These are phyloP conservation scores for Oncorhynchus clarkii DNA, from an alignment of 2,113 vertebrate species.

Conservation along the genomic window DNA sequence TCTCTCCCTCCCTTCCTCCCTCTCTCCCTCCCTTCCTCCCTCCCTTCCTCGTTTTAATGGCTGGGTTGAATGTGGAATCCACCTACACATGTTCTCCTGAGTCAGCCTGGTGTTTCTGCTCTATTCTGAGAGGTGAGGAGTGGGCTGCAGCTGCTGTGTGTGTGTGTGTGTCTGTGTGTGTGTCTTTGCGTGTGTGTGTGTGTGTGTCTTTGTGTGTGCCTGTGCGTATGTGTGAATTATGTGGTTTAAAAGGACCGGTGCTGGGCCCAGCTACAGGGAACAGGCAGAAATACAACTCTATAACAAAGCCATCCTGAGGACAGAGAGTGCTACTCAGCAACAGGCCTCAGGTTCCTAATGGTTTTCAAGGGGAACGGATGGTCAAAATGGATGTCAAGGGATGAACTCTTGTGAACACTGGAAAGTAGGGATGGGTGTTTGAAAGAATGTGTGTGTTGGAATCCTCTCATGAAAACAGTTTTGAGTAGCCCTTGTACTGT, in stretches of 20 bases:
- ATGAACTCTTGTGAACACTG: too few species aligned
- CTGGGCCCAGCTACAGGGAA: slow-evolving; percentile 34
- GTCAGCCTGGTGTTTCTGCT: slow-evolving; percentile 57
- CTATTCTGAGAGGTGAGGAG: slow-evolving; percentile 42
- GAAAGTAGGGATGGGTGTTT: too few species aligned
- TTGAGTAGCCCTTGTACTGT: too few species aligned
- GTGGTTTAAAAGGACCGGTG: slow-evolving; percentile 43
- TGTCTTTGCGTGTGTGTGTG: neutral
- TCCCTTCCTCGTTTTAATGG: slow-evolving; percentile 39
- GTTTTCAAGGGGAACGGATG: neutral
- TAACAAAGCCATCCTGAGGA: slow-evolving; percentile 16
- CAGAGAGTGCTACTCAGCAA: neutral
- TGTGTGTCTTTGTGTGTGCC: neutral
- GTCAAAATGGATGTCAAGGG: neutral
- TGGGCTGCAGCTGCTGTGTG: slow-evolving; percentile 51
- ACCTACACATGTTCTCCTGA: slow-evolving; percentile 66
- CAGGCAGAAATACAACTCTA: slow-evolving; percentile 24
- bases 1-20: too few species aligned
- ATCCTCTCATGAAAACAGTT: too few species aligned
- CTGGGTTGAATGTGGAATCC: slow-evolving; percentile 66
- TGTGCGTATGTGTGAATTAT: neutral
- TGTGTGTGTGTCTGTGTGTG: slow-evolving; percentile 7
- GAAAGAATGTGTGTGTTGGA: too few species aligned
- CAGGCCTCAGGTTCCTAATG: slow-evolving; percentile 17
- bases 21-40: neutral